These are phyloP conservation scores for Tryphoninae sp. DNA, from an alignment of 2,888 invertebrate species.

Conservation along the genomic window DNA sequence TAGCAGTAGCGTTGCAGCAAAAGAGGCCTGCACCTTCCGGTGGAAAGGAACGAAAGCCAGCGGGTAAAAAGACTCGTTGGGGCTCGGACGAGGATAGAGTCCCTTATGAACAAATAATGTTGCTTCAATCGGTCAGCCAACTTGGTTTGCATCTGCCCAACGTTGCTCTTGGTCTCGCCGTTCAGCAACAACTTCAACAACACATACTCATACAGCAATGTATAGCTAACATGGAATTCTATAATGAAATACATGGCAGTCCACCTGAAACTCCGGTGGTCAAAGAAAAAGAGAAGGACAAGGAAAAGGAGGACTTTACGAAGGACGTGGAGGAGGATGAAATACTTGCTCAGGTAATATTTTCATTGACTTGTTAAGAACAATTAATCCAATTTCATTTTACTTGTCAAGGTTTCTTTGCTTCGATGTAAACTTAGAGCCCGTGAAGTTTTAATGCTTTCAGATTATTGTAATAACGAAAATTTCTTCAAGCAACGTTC, in stretches of 20 bases:
- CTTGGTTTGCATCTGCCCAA: constrained; percentile 76
- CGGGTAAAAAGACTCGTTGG: constrained; percentile 79
- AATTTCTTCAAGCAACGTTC: no score
- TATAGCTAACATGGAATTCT: constrained; percentile 71
- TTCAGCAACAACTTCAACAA: constrained; percentile 74
- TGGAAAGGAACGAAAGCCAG: constrained; percentile 76
- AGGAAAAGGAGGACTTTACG: constrained; percentile 72
- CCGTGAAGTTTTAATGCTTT: neutral
- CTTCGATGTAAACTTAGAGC: neutral
- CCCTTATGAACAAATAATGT: constrained; percentile 78
- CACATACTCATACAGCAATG: constrained; percentile 69
- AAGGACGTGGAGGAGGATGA: constrained; percentile 73
- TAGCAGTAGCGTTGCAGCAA: constrained; percentile 62
- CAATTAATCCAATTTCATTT: no score
- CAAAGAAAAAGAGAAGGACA: constrained; percentile 65
- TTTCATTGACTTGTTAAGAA: no score
- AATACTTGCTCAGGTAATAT: constrained; percentile 69
- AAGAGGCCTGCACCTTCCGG: constrained; percentile 64
- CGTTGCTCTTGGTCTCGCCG: constrained; percentile 75
- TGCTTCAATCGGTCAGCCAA: constrained; percentile 78
- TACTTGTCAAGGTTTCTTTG: no score
- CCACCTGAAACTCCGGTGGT: constrained; percentile 41
- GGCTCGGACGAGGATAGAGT: constrained; percentile 80
- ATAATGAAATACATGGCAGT: constrained; percentile 68
- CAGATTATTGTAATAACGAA: no score